A percentile compares a stretch with the other conserved stretches of the same genome.
Evolutionary conservation across 2,113 vertebrate genomes (phyloP).

Genomic region (Pogonocichla stellata): DNA sequence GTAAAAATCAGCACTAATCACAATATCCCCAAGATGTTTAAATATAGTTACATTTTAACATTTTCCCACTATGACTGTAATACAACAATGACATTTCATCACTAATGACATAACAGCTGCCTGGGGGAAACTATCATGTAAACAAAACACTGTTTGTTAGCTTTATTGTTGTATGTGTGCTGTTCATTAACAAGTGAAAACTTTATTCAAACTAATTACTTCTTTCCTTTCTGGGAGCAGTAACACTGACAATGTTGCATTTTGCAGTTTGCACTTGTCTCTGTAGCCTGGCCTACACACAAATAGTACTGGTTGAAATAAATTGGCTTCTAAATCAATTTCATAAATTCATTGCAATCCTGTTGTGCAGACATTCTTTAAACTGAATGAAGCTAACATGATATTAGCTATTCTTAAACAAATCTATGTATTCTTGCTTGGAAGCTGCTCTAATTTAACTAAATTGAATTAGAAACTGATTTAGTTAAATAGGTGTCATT

Average conservation of each 20-base stretch:
- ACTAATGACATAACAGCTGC: background rate
- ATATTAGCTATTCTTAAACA: slow-evolving; percentile 28
- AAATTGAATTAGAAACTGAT: slow-evolving; percentile 40
- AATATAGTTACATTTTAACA: background rate
- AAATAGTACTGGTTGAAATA: background rate
- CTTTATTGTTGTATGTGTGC: background rate
- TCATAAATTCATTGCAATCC: slow-evolving; percentile 31
- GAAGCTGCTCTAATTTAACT: slow-evolving; percentile 4
- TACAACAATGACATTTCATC: background rate
- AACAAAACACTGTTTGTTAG: background rate
- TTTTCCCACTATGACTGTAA: background rate
- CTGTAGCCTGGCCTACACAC: background rate
- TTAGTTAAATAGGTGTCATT: slow-evolving; percentile 20
- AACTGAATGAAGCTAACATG: slow-evolving; percentile 44
- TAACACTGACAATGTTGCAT: background rate
- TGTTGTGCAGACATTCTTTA: background rate
- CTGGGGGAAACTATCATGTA: background rate
- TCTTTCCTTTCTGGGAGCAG: background rate
- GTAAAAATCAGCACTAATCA: background rate
- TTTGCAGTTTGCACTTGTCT: background rate
- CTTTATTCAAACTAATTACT: background rate
- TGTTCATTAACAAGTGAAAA: slow-evolving; percentile 24
- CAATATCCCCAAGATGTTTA: background rate
- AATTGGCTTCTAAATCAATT: slow-evolving; percentile 39
- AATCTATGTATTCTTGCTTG: background rate